Evolutionary conservation across 2,113 vertebrate genomes (phyloP).

Genomic region (Lasiurus cinereus): DNA sequence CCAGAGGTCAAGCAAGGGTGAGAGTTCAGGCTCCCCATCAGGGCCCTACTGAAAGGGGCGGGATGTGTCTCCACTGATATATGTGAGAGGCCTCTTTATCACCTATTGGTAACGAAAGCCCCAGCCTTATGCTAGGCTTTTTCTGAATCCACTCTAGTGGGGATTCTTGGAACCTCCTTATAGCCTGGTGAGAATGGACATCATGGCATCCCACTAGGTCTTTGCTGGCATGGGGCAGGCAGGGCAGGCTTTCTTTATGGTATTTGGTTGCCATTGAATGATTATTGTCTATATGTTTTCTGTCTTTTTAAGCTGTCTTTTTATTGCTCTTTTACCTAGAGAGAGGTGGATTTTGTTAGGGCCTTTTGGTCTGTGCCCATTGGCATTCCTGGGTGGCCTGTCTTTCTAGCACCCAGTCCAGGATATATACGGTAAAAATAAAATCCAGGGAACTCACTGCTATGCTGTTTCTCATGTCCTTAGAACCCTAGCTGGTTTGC

Average conservation of each 20-base stretch:
- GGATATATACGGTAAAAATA: conserved; percentile 5
- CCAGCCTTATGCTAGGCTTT: background rate
- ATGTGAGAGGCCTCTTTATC: background rate
- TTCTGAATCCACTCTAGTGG: background rate
- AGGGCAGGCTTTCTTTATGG: background rate
- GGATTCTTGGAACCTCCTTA: background rate
- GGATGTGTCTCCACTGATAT: background rate
- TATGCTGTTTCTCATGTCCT: background rate
- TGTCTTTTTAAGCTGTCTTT: background rate
- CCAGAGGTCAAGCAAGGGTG: background rate
- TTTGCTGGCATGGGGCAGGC: background rate
- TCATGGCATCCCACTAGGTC: background rate
- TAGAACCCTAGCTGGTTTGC: background rate
- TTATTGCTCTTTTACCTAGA: conserved; percentile 29
- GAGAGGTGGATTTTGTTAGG: background rate
- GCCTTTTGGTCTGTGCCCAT: background rate
- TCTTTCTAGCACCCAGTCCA: background rate
- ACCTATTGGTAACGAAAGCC: background rate
- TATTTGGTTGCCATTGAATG: background rate
- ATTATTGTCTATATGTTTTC: conserved; percentile 16
- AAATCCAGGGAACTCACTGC: background rate
- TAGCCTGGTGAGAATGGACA: background rate
- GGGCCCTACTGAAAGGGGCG: background rate
- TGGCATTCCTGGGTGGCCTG: background rate
- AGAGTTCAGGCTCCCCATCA: background rate